Conservation (phyloP, 2,888 invertebrate genomes). For the Dicranocentrus wangi region DNA sequence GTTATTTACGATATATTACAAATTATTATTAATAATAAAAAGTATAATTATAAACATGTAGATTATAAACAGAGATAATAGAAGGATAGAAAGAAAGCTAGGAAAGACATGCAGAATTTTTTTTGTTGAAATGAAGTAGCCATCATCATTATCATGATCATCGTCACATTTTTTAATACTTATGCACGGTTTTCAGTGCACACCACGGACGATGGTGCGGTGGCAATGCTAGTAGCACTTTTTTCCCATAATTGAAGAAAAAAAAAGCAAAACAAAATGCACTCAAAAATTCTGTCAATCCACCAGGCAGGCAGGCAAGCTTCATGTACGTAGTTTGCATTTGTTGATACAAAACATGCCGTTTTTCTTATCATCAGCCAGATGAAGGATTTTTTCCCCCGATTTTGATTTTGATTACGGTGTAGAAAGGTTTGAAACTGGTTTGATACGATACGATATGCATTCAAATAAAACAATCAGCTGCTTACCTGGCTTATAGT, state of each 20-base stretch:
- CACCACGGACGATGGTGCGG: too few species aligned
- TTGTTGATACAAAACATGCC: constrained; percentile 10
- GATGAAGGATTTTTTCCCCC: constrained; percentile 22
- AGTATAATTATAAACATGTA: too few species aligned
- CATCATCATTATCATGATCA: too few species aligned
- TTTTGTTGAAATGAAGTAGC: too few species aligned
- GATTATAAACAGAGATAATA: too few species aligned
- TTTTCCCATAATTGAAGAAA: constrained; percentile 7
- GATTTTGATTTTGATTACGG: constrained; percentile 34
- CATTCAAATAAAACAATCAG: constrained; percentile 45
- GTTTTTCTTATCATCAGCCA: constrained; percentile 28
- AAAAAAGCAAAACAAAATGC: neutral
- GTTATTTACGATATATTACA: too few species aligned
- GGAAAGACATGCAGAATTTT: too few species aligned
- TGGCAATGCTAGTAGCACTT: neutral
- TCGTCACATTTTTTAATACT: too few species aligned
- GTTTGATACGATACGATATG: constrained; percentile 33
- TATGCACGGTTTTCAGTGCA: too few species aligned
- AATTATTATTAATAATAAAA: too few species aligned
- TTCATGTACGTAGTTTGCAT: neutral
- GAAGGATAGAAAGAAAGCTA: too few species aligned
- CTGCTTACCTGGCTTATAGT: constrained; percentile 7
- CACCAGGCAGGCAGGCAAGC: neutral
- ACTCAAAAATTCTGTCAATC: constrained; percentile 15
- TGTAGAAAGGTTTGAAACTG: constrained; percentile 50